Conservation (phyloP, 1,140 invertebrate genomes). For the Lordiphosa stackelbergi region DNA sequence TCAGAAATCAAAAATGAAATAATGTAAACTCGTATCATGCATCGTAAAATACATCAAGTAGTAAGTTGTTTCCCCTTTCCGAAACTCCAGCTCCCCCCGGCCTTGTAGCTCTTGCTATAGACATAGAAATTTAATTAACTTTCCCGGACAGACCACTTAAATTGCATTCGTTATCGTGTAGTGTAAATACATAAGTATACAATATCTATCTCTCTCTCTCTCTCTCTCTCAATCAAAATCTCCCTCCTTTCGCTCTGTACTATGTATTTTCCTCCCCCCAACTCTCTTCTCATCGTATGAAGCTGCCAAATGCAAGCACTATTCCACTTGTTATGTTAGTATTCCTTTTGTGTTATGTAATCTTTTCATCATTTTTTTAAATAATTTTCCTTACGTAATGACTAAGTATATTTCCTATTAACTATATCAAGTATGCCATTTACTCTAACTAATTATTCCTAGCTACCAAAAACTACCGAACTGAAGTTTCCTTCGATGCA, state of each 20-base stretch:
- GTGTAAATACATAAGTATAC: conserved; percentile 32
- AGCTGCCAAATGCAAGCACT: conserved; percentile 56
- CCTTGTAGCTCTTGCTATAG: conserved; percentile 1
- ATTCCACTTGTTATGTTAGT: conserved; percentile 26
- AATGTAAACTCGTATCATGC: conserved; percentile 30
- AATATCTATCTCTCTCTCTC: conserved; percentile 16
- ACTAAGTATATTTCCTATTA: conserved; percentile 41
- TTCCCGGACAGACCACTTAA: conserved; percentile 60
- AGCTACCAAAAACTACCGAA: not conserved
- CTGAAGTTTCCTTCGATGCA: conserved; percentile 17
- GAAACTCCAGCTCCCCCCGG: conserved; percentile 8
- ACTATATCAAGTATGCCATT: conserved; percentile 45
- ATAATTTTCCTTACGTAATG: conserved; percentile 30
- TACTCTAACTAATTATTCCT: conserved; percentile 24
- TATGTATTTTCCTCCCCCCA: conserved; percentile 22
- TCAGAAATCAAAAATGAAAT: conserved; percentile 54
- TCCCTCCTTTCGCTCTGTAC: conserved; percentile 15
- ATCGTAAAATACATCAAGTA: conserved; percentile 60
- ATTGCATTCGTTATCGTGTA: conserved; percentile 36
- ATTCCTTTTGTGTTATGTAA: conserved; percentile 28
- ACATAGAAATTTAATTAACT: conserved; percentile 67
- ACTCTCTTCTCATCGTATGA: conserved; percentile 39
- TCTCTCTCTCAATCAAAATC: conserved; percentile 16
- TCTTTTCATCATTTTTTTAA: conserved; percentile 23
- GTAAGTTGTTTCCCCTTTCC: conserved; percentile 44